Base-by-base conservation (phyloP, 2,797 vertebrate genomes). In the Bucorvus abyssinicus region DNA sequence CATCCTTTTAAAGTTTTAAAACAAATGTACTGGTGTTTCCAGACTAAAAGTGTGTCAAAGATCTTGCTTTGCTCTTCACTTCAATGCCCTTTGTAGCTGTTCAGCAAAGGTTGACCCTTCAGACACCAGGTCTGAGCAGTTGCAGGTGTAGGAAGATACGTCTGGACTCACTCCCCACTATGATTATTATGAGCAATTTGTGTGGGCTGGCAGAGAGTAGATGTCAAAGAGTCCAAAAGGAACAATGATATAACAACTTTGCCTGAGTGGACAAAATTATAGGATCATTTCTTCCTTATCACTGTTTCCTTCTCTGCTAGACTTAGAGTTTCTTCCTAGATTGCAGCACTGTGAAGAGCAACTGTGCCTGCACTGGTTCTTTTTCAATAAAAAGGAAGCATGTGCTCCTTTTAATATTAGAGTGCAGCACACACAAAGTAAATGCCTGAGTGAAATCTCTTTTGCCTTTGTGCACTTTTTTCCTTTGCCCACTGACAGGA, bases 401-500 rank as follows among this genome's bases (percentile, higher is more conserved):
- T 36, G 44, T 19, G 40, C 30, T 50, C n/a, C 30, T 91, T 90
- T 94, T 79, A 69, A 22, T 92, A 47, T 88, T 93, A 88, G 87
- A 89, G 78, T 94, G 64, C 92, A 93, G 76, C 45, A 64, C 44
- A 63, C 26, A 74, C 67, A 83, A 87, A 90, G 29, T 73, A 94
- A 97, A 94, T 74, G 91, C 85, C 80, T 87, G 40, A 71, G n/a
- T 84, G 83, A 97, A 97, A 93, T 93, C 59, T 94, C 83, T 84
- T 95, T 93, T 96, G 90, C 94, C 87, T 97, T 91, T 97, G 84
- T 94, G 82, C 79, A 84, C 44, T 92, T 94, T 94, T 96, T 93
- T 81, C 75, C 81, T 82, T 82, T 95, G 79, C 92, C 70, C 92
- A 95, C 96, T 96, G 95, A 97, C 96, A 97, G 81, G 44, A 93